Evolutionary conservation across 2,113 vertebrate species (phyloP).

Genomic region (Syngnathoides biaculeatus): DNA sequence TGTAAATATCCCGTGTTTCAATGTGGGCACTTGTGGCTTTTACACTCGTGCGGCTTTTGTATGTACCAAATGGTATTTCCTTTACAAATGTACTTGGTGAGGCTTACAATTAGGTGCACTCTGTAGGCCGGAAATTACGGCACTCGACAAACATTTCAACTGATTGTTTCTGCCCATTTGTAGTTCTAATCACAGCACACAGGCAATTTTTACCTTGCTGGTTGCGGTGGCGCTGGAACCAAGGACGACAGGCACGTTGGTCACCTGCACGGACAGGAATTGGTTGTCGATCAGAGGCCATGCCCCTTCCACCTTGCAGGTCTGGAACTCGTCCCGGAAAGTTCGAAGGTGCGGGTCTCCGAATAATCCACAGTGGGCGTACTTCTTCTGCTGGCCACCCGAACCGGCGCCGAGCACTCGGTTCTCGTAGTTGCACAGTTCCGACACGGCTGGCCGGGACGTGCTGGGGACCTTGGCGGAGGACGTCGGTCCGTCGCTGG

Average conservation of each 20-base stretch:
- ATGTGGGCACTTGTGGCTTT: too few species aligned
- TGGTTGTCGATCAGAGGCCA: constrained; percentile 82
- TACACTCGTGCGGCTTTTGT: too few species aligned
- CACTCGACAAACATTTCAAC: background rate
- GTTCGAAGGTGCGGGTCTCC: constrained; percentile 81
- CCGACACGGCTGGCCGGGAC: constrained; percentile 57
- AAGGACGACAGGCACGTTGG: constrained; percentile 78
- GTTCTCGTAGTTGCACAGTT: constrained; percentile 74
- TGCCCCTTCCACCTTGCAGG: constrained; percentile 80
- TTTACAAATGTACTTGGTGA: too few species aligned
- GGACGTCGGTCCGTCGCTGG: constrained; percentile 78
- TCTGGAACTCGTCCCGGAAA: constrained; percentile 82
- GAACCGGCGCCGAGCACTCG: constrained; percentile 51
- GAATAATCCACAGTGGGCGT: constrained; percentile 81
- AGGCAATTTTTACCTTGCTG: constrained; percentile 72
- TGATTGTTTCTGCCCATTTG: background rate
- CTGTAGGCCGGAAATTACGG: too few species aligned
- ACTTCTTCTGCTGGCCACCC: constrained; percentile 65
- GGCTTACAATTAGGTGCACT: too few species aligned
- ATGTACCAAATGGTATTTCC: too few species aligned
- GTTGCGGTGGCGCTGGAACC: constrained; percentile 81
- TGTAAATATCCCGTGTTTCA: too few species aligned
- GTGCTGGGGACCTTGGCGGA: constrained; percentile 66
- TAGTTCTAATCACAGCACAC: background rate
- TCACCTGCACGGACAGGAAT: constrained; percentile 82